Conservation (phyloP, 2,797 vertebrate species). For the Hippoglossus hippoglossus region DNA sequence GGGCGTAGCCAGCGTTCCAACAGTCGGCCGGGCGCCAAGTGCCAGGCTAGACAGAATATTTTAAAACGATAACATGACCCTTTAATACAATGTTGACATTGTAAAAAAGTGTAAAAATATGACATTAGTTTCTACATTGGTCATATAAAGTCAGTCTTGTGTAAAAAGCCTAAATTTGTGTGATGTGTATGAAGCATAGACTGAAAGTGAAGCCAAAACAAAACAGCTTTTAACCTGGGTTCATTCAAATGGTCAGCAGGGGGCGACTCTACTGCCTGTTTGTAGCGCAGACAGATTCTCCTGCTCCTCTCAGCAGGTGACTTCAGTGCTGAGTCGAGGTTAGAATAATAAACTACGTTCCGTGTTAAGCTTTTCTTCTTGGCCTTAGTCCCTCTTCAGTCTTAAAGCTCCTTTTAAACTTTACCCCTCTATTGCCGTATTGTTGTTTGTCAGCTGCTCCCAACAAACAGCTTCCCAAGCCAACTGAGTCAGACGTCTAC, state of each 20-base stretch:
- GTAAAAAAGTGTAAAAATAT: background rate
- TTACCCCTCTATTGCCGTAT: background rate
- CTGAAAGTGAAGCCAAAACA: too few relatives aligned
- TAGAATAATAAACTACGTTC: conserved; percentile 51
- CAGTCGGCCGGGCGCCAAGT: too few relatives aligned
- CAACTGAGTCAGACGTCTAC: too few relatives aligned
- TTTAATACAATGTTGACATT: too few relatives aligned
- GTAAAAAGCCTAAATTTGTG: background rate
- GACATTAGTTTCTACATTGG: background rate
- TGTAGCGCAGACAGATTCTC: conserved; percentile 15
- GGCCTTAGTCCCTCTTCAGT: conserved; percentile 11
- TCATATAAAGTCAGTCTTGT: too few relatives aligned
- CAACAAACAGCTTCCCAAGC: too few relatives aligned
- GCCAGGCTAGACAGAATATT: background rate
- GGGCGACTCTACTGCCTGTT: background rate
- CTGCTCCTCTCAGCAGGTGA: conserved; percentile 9
- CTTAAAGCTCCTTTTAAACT: conserved; percentile 27
- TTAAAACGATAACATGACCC: background rate
- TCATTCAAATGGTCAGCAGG: too few relatives aligned
- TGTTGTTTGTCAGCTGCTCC: conserved; percentile 6
- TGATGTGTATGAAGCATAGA: too few relatives aligned
- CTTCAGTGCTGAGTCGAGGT: conserved; percentile 14
- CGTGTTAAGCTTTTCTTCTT: conserved; percentile 19
- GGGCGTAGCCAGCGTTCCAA: too few relatives aligned
- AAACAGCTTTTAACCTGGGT: too few relatives aligned